Conservation (phyloP, 2,888 invertebrate species). For the Drosophila nr. perissopoda region DNA sequence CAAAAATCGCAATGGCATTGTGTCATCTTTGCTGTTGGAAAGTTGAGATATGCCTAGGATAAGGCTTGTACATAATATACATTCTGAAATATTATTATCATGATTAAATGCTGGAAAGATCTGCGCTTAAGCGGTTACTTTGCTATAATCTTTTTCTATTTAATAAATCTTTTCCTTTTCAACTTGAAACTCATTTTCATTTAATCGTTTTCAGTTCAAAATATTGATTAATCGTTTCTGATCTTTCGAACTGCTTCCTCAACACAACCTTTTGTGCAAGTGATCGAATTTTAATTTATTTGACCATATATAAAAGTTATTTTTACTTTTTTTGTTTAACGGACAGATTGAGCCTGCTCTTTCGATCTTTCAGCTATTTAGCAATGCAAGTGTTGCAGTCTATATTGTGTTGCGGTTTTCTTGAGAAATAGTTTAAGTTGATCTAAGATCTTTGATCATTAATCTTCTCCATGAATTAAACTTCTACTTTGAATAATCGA, state of each 20-base stretch:
- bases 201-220: background rate
- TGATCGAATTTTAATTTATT: slow-evolving; percentile 23
- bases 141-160: background rate
- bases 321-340: background rate
- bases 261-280: slow-evolving; percentile 6
- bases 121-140: background rate
- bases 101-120: background rate
- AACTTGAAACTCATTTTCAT: background rate
- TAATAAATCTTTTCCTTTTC: background rate
- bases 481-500: background rate
- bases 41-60: background rate
- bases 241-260: background rate
- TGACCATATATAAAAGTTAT: background rate
- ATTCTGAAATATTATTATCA: background rate
- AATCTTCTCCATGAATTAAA: background rate
- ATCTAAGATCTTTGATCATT: slow-evolving; percentile 11
- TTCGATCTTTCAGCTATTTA: background rate
- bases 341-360: slow-evolving; percentile 2
- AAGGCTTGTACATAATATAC: background rate
- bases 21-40: background rate
- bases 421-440: slow-evolving; percentile 1
- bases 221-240: slow-evolving; percentile 16
- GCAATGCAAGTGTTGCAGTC: background rate
- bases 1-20: background rate
- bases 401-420: background rate